Conservation (phyloP, 1,140 invertebrate species). For the Sycophila sp. region DNA sequence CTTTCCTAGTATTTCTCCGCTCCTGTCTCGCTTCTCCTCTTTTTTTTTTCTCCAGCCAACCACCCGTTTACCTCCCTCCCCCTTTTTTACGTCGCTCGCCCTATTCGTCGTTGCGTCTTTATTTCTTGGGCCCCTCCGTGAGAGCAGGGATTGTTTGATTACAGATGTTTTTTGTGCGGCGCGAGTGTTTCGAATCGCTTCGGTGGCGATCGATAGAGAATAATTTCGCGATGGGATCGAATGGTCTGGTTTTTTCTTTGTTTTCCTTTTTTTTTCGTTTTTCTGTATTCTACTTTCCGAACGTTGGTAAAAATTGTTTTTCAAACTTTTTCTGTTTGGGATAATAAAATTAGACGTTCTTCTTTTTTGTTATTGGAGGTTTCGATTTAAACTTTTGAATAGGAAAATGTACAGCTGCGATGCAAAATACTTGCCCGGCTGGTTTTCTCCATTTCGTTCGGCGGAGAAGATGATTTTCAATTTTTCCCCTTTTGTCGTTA, state of each 20-base stretch:
- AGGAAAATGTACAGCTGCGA: neutral
- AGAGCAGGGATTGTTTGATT: too few species aligned
- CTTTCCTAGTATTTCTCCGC: slow-evolving; percentile 26
- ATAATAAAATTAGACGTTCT: too few species aligned
- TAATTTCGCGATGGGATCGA: too few species aligned
- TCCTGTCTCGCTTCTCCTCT: slow-evolving; percentile 4
- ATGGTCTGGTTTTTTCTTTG: too few species aligned
- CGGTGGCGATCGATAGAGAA: too few species aligned
- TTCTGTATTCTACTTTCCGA: too few species aligned
- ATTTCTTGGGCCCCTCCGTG: neutral
- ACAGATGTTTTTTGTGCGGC: too few species aligned
- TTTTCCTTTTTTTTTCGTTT: too few species aligned
- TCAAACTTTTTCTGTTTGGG: too few species aligned
- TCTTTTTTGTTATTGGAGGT: too few species aligned
- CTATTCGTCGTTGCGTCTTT: slow-evolving; percentile 8
- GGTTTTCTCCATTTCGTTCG: neutral
- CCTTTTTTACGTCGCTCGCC: neutral
- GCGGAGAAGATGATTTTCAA: slow-evolving; percentile 1
- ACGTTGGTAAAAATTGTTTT: too few species aligned
- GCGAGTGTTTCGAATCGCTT: too few species aligned
- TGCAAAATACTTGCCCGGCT: neutral
- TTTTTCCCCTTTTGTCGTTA: slow-evolving; percentile 13
- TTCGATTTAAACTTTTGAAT: neutral
- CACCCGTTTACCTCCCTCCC: neutral
- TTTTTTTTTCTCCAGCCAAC: neutral